A percentile compares a stretch with the other conserved stretches of the same genome.
Evolutionary conservation across 2,113 vertebrate genomes (phyloP).

Genomic region (Raja brachyura): DNA sequence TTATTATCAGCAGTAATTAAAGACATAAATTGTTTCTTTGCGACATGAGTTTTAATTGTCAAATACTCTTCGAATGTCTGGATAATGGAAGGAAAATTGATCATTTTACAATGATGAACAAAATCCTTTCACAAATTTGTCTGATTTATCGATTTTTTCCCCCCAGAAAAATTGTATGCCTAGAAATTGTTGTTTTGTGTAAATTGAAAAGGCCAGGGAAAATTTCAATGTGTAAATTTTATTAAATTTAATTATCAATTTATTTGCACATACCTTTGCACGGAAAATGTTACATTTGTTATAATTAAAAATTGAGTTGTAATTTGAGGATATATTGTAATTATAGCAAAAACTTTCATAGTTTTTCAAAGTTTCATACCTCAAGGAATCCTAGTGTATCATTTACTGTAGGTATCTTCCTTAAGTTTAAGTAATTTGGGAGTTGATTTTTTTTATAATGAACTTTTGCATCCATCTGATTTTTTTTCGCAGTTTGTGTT

Average conservation of each 20-base stretch:
- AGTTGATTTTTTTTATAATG: neutral
- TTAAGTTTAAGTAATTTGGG: neutral
- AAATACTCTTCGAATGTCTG: neutral
- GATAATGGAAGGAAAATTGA: neutral
- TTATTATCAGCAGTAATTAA: neutral
- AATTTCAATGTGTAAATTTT: too few relatives aligned
- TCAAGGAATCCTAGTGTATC: neutral
- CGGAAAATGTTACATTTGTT: too few relatives aligned
- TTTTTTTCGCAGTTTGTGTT: conserved; percentile 78
- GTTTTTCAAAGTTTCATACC: too few relatives aligned
- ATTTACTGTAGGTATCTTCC: too few relatives aligned
- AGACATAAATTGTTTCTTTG: neutral
- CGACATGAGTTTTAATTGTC: neutral
- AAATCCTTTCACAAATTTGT: too few relatives aligned
- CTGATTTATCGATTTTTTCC: neutral
- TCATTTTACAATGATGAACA: neutral
- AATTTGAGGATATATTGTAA: too few relatives aligned
- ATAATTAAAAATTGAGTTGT: too few relatives aligned
- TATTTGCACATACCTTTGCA: too few relatives aligned
- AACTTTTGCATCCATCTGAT: conserved; percentile 27
- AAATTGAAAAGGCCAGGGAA: neutral
- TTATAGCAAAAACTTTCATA: too few relatives aligned
- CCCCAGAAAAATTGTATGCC: too few relatives aligned
- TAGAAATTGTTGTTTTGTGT: neutral
- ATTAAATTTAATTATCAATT: too few relatives aligned